Evolutionary conservation across 1,140 invertebrate genomes (phyloP).

Genomic region (Drosophila aff.): DNA sequence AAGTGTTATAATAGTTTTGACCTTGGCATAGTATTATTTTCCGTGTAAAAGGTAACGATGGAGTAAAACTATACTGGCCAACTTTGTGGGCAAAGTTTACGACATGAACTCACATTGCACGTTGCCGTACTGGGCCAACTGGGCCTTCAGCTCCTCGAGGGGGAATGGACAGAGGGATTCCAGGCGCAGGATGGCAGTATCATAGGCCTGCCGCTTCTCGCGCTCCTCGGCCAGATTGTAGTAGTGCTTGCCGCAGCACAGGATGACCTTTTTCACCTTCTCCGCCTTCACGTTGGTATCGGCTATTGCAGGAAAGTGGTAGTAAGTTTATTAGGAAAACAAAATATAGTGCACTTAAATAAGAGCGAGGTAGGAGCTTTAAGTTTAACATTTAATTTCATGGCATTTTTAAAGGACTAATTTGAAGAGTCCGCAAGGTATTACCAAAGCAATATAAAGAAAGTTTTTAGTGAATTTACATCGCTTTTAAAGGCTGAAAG

Average conservation of each 20-base stretch:
- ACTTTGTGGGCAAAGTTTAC: conserved; percentile 50
- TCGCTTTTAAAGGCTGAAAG: not conserved
- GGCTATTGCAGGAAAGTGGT: conserved; percentile 33
- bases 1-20: not conserved
- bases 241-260: conserved; percentile 98
- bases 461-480: not conserved
- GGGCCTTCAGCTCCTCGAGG: conserved; percentile 89
- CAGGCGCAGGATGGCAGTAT: conserved; percentile 94
- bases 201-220: conserved; percentile 87
- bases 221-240: conserved; percentile 93
- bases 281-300: conserved; percentile 84
- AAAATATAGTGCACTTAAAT: not conserved
- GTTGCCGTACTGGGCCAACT: conserved; percentile 92
- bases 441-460: not conserved
- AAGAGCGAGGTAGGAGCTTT: not conserved
- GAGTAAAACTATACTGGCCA: conserved; percentile 6
- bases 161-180: conserved; percentile 98
- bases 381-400: not conserved
- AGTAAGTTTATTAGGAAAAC: conserved; percentile 12
- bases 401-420: not conserved
- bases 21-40: not conserved
- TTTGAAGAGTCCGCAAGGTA: not conserved
- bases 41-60: conserved; percentile 1
- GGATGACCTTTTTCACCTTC: conserved; percentile 91
- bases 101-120: conserved; percentile 89